A percentile compares a stretch with the other conserved stretches of the same genome.
Evolutionary conservation across 2,113 vertebrate species (phyloP).

Genomic region (Sceloporus undulatus): DNA sequence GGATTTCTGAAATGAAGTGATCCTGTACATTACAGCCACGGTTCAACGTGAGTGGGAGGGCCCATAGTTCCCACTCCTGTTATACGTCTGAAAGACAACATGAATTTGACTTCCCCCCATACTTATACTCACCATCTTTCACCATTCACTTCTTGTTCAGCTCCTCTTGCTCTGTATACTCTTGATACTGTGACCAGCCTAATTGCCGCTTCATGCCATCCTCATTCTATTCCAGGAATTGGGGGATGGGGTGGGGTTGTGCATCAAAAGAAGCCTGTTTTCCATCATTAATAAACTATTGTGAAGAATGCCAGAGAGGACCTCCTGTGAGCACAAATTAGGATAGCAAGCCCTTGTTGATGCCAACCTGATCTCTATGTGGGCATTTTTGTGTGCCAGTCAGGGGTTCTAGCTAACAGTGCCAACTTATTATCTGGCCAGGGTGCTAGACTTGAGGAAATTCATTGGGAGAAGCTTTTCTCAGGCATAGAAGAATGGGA

Average conservation of each 20-base stretch:
- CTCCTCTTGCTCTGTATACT: not conserved
- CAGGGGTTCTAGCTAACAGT: not conserved
- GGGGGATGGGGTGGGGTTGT: not conserved
- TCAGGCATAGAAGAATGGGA: not conserved
- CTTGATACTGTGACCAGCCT: not conserved
- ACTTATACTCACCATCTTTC: not conserved
- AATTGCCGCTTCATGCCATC: not conserved
- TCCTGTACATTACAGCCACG: no score
- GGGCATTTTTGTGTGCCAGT: not conserved
- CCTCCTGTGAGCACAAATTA: not conserved
- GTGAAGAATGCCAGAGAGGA: not conserved
- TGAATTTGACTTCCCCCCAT: not conserved
- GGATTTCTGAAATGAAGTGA: no score
- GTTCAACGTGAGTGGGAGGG: no score
- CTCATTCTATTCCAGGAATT: slow-evolving; percentile 10
- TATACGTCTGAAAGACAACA: not conserved
- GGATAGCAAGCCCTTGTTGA: not conserved
- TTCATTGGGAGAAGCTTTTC: not conserved
- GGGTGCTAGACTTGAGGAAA: not conserved
- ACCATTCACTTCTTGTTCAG: not conserved
- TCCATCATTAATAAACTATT: not conserved
- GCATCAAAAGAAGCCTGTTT: not conserved
- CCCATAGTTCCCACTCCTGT: no score
- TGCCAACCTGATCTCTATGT: not conserved
- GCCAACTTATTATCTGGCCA: not conserved